A percentile compares a stretch with the other conserved stretches of the same genome.
These are phyloP conservation scores for Tragelaphus buxtoni DNA, from an alignment of 2,113 vertebrate species.

Conservation along the genomic window DNA sequence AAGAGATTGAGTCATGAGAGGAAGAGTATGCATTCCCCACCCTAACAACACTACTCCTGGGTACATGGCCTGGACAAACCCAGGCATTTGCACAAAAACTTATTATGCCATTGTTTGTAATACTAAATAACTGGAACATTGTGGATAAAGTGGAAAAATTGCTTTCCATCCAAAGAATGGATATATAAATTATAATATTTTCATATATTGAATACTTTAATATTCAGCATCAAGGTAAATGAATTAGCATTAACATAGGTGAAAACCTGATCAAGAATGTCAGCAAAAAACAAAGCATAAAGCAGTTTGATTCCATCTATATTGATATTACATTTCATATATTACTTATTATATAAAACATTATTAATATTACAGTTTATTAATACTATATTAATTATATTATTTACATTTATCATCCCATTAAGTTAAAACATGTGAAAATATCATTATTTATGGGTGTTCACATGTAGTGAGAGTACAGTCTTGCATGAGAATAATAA, in stretches of 20 bases:
- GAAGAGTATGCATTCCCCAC: background rate
- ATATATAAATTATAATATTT: background rate
- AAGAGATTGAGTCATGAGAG: background rate
- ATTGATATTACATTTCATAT: background rate
- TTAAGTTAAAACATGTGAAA: background rate
- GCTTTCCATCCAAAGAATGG: background rate
- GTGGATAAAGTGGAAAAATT: background rate
- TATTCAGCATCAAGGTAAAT: background rate
- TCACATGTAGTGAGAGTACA: background rate
- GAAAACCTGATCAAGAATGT: background rate
- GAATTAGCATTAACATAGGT: background rate
- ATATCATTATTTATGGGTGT: background rate
- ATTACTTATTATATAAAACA: background rate
- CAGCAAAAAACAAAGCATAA: background rate
- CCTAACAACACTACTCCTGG: background rate
- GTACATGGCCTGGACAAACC: background rate
- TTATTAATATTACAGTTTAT: background rate
- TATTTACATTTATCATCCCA: background rate
- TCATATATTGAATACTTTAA: background rate
- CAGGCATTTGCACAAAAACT: background rate
- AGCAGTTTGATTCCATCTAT: background rate
- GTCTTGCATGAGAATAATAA: background rate
- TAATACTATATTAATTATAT: background rate
- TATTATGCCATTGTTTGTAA: background rate
- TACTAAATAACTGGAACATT: background rate